Percentiles rank a stretch among this genome's conserved stretches.
Conservation (phyloP, 2,113 vertebrate genomes). For the Hypocryptadius cinnamomeus region DNA sequence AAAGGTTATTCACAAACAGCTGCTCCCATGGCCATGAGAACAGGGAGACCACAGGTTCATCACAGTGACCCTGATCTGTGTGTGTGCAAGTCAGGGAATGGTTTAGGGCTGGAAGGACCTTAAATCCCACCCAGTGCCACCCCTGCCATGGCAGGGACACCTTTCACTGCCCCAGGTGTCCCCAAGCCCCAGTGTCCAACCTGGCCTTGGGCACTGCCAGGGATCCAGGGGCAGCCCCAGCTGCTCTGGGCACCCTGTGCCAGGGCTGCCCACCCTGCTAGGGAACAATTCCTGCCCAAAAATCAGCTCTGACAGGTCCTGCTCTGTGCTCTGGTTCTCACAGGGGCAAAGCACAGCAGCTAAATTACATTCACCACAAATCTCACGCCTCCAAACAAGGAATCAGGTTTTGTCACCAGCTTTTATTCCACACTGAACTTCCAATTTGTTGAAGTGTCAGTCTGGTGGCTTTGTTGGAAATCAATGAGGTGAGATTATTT, state of each 20-base stretch:
- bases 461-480: conserved; percentile 37
- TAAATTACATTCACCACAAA: not conserved
- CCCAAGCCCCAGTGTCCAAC: not conserved
- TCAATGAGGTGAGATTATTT: conserved; percentile 17
- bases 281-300: not conserved
- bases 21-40: not conserved
- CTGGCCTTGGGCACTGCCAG: not conserved
- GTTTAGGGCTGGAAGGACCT: not conserved
- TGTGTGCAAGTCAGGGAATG: not conserved
- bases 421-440: conserved; percentile 46
- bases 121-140: not conserved
- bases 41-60: not conserved
- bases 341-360: not conserved
- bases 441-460: conserved; percentile 41
- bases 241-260: not conserved
- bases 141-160: not conserved
- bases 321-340: not conserved
- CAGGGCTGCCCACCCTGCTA: accelerated
- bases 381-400: not conserved
- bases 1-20: not conserved
- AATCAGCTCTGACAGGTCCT: not conserved
- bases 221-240: not conserved
- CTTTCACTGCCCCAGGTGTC: not conserved
- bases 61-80: accelerated
- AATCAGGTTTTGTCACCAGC: conserved; percentile 3